These are phyloP conservation scores for Drosophila nasuta DNA, from an alignment of 1,140 invertebrate genomes.

Conservation along the genomic window DNA sequence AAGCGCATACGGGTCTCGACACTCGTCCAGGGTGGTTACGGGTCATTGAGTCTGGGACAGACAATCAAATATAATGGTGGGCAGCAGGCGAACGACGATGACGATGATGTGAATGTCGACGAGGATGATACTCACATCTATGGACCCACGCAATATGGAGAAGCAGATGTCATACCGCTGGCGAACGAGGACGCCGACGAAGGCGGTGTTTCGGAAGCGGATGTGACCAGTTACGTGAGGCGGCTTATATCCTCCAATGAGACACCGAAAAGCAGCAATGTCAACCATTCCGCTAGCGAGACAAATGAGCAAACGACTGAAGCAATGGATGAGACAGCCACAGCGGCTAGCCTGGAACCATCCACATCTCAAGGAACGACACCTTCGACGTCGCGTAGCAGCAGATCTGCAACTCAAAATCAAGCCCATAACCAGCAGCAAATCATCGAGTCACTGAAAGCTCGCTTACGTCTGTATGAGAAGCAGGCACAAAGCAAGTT, in stretches of 20 bases:
- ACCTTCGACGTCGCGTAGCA: constrained; percentile 30
- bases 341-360: constrained; percentile 33
- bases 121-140: constrained; percentile 91
- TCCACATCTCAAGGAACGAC: constrained; percentile 49
- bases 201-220: constrained; percentile 61
- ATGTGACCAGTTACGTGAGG: constrained; percentile 86
- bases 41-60: constrained; percentile 86
- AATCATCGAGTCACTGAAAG: constrained; percentile 91
- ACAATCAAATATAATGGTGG: constrained; percentile 85
- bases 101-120: constrained; percentile 92
- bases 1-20: constrained; percentile 89
- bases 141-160: constrained; percentile 93
- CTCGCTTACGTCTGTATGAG: constrained; percentile 89
- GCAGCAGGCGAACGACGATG: constrained; percentile 88
- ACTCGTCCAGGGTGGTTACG: constrained; percentile 90
- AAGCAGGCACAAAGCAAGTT: constrained; percentile 83
- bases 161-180: constrained; percentile 89
- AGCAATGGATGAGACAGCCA: constrained; percentile 23
- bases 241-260: constrained; percentile 69
- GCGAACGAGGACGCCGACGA: constrained; percentile 85
- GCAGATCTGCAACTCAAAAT: constrained; percentile 86
- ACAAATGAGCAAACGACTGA: constrained; percentile 32
- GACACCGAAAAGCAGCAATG: constrained; percentile 35
- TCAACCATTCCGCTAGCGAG: constrained; percentile 34
- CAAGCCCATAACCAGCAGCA: constrained; percentile 85